phyloP scores from a whole-genome alignment of 1,140 invertebrate species.

The Aphaenogaster ashmeadi region DNA sequence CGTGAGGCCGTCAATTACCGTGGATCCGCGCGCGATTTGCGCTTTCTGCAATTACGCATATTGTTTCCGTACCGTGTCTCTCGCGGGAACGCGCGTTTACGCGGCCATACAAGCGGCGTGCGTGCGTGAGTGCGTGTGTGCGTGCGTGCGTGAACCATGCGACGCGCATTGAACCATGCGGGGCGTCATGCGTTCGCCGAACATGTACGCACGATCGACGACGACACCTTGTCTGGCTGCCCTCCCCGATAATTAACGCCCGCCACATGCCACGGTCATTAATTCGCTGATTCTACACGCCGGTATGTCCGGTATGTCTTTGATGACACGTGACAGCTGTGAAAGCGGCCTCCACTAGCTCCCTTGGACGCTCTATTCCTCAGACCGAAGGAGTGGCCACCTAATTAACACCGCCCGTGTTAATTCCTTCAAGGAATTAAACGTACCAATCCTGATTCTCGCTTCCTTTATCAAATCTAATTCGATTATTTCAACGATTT shows the following conservation, averaged over 20 bases:
- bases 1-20: slow-evolving; percentile 38
- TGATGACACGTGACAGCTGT: slow-evolving; percentile 63
- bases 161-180: slow-evolving; percentile 52
- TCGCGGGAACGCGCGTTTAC: slow-evolving; percentile 25
- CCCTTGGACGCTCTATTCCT: slow-evolving; percentile 15
- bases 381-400: slow-evolving; percentile 22
- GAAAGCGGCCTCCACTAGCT: slow-evolving; percentile 5
- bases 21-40: slow-evolving; percentile 40
- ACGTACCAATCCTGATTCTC: not conserved
- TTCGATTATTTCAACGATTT: not conserved
- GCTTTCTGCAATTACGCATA: slow-evolving; percentile 61
- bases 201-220: slow-evolving; percentile 51
- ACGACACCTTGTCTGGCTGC: slow-evolving; percentile 62
- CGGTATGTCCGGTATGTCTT: slow-evolving; percentile 66
- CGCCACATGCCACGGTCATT: slow-evolving; percentile 70
- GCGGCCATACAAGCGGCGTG: not conserved
- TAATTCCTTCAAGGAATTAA: slow-evolving; percentile 23
- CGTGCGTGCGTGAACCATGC: slow-evolving; percentile 40
- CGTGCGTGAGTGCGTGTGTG: not conserved
- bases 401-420: slow-evolving; percentile 51
- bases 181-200: slow-evolving; percentile 36
- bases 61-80: slow-evolving; percentile 49
- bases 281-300: slow-evolving; percentile 70
- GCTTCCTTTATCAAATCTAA: not conserved
- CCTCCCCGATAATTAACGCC: slow-evolving; percentile 71